Base-by-base conservation (phyloP, 2,113 vertebrate species). In the Ibidorhyncha struthersii region DNA sequence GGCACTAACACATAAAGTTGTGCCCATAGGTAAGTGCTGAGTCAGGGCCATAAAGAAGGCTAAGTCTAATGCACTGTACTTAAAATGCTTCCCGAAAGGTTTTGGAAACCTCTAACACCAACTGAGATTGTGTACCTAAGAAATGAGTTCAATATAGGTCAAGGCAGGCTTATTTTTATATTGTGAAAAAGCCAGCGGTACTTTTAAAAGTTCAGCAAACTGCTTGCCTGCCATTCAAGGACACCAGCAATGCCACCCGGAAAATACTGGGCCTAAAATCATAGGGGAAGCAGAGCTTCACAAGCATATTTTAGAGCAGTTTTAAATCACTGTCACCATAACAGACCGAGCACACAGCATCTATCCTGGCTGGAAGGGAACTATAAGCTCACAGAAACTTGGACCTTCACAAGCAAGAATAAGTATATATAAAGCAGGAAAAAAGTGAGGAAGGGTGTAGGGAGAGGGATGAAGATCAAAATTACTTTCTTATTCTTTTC, bases 81-180 rank as follows among this genome's bases (percentile, higher is more conserved):
- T 72, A 73, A 93, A 91, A 77, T 26, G 41, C 74, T 91, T 94
- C 82, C 62, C 2, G 10, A 86, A 90, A 95, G 66, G 53, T 73
- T 90, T 45, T 76, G 70, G 58, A 95, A 95, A 70, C 58, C 32
- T 88, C 59, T 36, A 74, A 9, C 83, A 93, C 72, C 73, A 86
- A 40, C 34, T 43, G 47, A 82, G 34, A 61, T 26, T 6, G 0
- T 53, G 41, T 32, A 85, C 84, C 36, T 40, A 80, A 69, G 84
- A 85, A 93, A 87, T 43, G 34, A 66, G 78, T 90, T 92, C 87
- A 80, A 80, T 88, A 73, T 36, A 93, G 85, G 63, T 82, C 67
- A 80, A 63, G 58, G 18, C 29, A 72, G 50, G 29, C 32, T 89
- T 61, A 50, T 69, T 95, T 96, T 94, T 72, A 9, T 41, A 38